Conservation (phyloP, 2,797 vertebrate genomes). For the Pseudopleuronectes americanus region DNA sequence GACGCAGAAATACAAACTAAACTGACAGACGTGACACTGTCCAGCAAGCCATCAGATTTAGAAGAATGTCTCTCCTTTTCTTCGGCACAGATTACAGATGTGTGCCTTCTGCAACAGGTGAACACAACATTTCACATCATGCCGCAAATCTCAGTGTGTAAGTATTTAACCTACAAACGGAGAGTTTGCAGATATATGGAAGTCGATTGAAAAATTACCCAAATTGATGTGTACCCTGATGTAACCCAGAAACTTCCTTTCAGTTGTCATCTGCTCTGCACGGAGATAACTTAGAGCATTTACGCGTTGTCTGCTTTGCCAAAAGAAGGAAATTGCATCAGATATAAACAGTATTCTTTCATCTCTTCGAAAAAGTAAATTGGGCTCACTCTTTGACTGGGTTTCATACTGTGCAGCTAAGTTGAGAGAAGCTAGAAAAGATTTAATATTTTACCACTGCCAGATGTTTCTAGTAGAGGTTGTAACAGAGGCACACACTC, state of each 20-base stretch:
- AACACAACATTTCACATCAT: not conserved
- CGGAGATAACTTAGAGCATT: conserved; percentile 43
- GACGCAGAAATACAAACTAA: too few species aligned
- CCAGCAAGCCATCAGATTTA: conserved; percentile 37
- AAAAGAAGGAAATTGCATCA: conserved; percentile 42
- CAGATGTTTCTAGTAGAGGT: conserved; percentile 48
- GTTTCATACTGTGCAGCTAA: conserved; percentile 20
- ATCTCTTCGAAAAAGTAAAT: conserved; percentile 26
- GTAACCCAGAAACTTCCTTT: conserved; percentile 42
- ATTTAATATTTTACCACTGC: conserved; percentile 45
- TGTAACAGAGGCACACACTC: conserved; percentile 8
- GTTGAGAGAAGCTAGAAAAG: conserved; percentile 33
- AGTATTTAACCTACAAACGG: conserved; percentile 30
- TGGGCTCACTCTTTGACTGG: conserved; percentile 20
- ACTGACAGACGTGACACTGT: too few species aligned
- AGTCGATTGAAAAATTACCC: conserved; percentile 43
- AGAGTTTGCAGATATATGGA: conserved; percentile 1
- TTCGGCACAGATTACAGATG: conserved; percentile 20
- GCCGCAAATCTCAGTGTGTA: not conserved
- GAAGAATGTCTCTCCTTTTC: conserved; percentile 14
- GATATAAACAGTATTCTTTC: conserved; percentile 46
- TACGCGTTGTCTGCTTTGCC: conserved; percentile 49
- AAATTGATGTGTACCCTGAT: conserved; percentile 35
- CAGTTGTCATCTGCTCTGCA: conserved; percentile 47
- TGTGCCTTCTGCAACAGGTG: conserved; percentile 25